Base-by-base conservation (phyloP, 2,888 invertebrate genomes). In the Lamellibrachia satsuma region DNA sequence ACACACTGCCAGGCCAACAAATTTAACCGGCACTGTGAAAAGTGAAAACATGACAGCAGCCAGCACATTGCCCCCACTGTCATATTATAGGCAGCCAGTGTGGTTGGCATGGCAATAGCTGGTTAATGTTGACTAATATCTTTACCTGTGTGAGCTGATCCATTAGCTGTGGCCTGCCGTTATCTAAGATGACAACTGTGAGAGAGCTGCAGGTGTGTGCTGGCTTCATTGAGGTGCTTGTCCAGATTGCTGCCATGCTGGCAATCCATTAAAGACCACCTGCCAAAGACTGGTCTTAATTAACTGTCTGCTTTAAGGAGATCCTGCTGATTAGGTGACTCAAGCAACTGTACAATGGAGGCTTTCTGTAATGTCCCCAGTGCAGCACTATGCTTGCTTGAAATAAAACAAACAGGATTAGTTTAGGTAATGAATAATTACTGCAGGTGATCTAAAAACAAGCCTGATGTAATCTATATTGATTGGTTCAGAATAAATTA, bases 111-210 rank as follows among this genome's bases (percentile, higher is more conserved):
- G 75, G 75, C 75, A 75, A 75, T n/a, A 75, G 75, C 75, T 75
- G 75, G 75, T 75, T 75, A 75, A 75, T 75, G 75, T 75, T 75
- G 75, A 75, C 75, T 75, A 75, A 75, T 75, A 75, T 75, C 75
- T 75, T 75, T 75, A 75, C 75, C 75, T 75, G 75, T 75, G 75
- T 75, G 75, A 75, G 75, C 75, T 75, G 15, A 75, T 75, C 75
- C n/a, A 75, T 75, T 75, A 75, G 75, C 75, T 75, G 75, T 75
- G 75, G 75, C 22, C 22, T 75, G 75, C 75, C 75, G n/a, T 75
- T 75, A 75, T 75, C 75, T 75, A 75, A 75, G 75, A 75, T 15
- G 75, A 75, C 75, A 75, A 75, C 75, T 75, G 22, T 75, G 75
- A 75, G 75, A 75, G 75, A 75, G 75, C n/a, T 75, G 75, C 75